Evolutionary conservation across 2,797 vertebrate genomes (phyloP).

Genomic region (Mus caroli): DNA sequence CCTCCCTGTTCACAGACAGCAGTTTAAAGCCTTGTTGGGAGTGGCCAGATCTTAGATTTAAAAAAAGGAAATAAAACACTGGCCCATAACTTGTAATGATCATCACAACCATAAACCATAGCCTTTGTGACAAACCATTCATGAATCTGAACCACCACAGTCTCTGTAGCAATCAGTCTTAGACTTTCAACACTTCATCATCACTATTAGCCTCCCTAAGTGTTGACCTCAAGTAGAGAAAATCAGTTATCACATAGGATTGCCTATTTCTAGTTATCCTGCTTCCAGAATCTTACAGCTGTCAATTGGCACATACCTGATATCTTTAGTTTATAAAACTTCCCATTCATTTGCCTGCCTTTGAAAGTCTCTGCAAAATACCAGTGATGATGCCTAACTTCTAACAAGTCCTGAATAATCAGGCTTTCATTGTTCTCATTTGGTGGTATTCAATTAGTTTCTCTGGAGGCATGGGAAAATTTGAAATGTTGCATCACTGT

Average conservation of each 20-base stretch:
- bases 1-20: not conserved
- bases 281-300: not conserved
- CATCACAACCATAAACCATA: not conserved
- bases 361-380: constrained; percentile 19
- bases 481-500: not conserved
- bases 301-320: not conserved
- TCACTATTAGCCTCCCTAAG: not conserved
- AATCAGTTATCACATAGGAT: not conserved
- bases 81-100: not conserved
- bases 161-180: not conserved
- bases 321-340: not conserved
- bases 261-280: not conserved
- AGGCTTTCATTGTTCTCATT: not conserved
- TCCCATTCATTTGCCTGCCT: not conserved
- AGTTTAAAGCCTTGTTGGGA: not conserved
- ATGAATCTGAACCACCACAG: not conserved
- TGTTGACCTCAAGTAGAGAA: not conserved
- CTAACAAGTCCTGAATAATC: not conserved
- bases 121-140: not conserved
- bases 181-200: not conserved
- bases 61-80: not conserved
- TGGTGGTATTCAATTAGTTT: not conserved
- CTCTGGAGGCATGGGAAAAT: not conserved
- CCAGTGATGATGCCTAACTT: not conserved
- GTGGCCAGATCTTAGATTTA: not conserved